A percentile compares a stretch with the other conserved stretches of the same genome.
These are phyloP conservation scores for Drosophila quinaria DNA, from an alignment of 2,888 invertebrate species.

Conservation along the genomic window DNA sequence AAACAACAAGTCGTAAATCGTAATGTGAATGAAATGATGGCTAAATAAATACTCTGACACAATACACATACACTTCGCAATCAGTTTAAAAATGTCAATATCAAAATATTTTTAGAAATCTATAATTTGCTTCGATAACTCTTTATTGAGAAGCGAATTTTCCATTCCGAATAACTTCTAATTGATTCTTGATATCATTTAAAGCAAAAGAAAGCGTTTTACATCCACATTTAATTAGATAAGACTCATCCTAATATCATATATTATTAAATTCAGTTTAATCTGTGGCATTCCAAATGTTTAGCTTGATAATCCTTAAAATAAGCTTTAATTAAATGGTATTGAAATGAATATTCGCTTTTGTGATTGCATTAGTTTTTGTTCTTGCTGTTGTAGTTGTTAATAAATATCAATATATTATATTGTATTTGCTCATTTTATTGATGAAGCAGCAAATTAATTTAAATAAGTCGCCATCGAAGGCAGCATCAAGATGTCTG, in stretches of 20 bases:
- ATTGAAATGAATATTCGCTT: background rate
- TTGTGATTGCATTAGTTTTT: conserved; percentile 3
- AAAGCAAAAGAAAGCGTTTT: too few species aligned
- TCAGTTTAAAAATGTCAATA: background rate
- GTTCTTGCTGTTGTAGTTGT: background rate
- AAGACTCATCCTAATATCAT: background rate
- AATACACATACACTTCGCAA: background rate
- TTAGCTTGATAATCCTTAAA: background rate
- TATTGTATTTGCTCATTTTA: conserved; percentile 27
- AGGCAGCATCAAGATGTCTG: conserved; percentile 48
- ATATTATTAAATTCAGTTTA: background rate
- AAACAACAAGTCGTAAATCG: conserved; percentile 12
- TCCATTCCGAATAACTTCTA: too few species aligned
- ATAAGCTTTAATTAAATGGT: background rate
- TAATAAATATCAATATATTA: conserved; percentile 18
- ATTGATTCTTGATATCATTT: too few species aligned
- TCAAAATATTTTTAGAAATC: background rate
- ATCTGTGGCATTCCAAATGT: background rate
- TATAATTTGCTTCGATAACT: background rate
- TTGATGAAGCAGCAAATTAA: conserved; percentile 55
- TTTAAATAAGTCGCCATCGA: conserved; percentile 52
- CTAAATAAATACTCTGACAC: background rate
- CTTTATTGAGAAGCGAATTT: too few species aligned
- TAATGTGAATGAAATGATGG: background rate
- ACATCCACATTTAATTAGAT: background rate